These are phyloP conservation scores for Centropus bengalensis DNA, from an alignment of 2,113 vertebrate genomes.

Conservation along the genomic window DNA sequence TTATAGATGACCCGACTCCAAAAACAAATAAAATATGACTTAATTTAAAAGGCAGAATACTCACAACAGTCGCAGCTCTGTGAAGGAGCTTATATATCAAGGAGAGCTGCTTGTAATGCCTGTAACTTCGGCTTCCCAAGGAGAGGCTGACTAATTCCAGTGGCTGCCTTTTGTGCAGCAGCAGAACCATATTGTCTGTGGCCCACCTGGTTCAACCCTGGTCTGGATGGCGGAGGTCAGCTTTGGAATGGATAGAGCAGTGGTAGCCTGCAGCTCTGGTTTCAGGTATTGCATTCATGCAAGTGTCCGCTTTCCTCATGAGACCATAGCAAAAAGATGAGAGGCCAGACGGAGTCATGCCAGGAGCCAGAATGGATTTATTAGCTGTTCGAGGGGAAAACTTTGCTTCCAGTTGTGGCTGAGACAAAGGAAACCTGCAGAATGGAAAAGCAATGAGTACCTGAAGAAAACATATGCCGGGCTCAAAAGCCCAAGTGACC, in stretches of 20 bases:
- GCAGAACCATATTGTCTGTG: background rate
- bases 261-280: background rate
- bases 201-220: background rate
- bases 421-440: background rate
- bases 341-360: rapidly evolving
- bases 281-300: background rate
- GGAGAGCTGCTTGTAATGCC: background rate
- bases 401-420: background rate
- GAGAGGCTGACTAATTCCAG: background rate
- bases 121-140: background rate
- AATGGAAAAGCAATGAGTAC: background rate
- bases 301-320: background rate
- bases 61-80: background rate
- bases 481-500: background rate
- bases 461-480: background rate
- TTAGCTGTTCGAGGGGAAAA: rapidly evolving
- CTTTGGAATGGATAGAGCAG: background rate
- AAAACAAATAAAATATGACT: background rate
- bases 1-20: background rate
- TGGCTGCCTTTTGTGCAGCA: background rate
- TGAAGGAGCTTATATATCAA: background rate
- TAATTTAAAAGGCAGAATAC: background rate
- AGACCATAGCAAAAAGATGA: background rate
- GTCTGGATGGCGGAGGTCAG: background rate
- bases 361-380: background rate